phyloP scores from a whole-genome alignment of 2,888 invertebrate genomes.

The Eulithis testata region DNA sequence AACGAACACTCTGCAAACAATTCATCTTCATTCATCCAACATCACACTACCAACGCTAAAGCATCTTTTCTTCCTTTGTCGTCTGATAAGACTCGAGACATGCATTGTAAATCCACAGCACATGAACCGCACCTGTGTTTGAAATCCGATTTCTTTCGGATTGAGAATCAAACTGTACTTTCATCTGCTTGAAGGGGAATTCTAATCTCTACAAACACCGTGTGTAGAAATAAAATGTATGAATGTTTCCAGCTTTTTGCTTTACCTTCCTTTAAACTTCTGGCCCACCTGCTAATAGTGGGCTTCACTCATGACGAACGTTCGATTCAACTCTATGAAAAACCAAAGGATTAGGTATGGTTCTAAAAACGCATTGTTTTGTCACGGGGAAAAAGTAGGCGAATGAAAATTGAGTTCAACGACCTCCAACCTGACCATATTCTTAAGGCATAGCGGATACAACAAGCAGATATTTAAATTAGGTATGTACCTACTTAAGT shows the following conservation, averaged over 20 bases:
- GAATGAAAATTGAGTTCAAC: conserved; percentile 27
- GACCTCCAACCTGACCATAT: conserved; percentile 31
- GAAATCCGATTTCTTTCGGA: conserved; percentile 38
- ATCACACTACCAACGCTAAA: not conserved
- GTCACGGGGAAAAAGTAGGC: conserved; percentile 8
- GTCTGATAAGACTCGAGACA: conserved; percentile 30
- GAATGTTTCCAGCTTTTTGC: conserved; percentile 2
- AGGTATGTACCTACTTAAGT: conserved; percentile 9
- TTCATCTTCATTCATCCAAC: not conserved
- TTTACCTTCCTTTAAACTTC: conserved; percentile 2
- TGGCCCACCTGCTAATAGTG: not conserved
- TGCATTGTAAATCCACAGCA: conserved; percentile 37
- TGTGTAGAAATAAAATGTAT: conserved; percentile 15
- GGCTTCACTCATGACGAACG: not conserved
- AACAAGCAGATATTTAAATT: conserved; percentile 35
- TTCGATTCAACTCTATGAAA: not conserved
- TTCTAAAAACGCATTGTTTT: conserved; percentile 2
- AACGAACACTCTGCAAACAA: conserved; percentile 6
- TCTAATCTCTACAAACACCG: conserved; percentile 19
- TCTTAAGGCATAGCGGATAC: conserved; percentile 38
- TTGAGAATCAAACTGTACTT: conserved; percentile 40
- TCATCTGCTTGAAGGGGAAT: conserved; percentile 30
- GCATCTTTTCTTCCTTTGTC: conserved; percentile 27
- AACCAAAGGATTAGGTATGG: not conserved
- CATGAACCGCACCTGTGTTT: conserved; percentile 39